Conservation (phyloP, 2,113 vertebrate species). For the Rattus rattus region DNA sequence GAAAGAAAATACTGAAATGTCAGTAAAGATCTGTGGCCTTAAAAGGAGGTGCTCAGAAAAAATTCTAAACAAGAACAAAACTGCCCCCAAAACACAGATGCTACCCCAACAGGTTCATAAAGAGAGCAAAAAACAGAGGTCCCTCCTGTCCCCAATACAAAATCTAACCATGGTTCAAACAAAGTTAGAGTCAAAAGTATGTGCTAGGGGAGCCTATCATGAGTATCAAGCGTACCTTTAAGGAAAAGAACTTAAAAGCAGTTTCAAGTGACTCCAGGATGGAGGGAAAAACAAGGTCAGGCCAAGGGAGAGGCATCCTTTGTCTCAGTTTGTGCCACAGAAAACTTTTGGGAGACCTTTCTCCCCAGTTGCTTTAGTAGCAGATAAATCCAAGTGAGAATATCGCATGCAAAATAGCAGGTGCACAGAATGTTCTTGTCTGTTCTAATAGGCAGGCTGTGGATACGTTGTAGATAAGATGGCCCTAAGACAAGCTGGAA, state of each 20-base stretch:
- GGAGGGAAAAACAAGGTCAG: not conserved
- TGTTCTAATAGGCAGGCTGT: conserved; percentile 23
- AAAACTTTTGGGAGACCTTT: conserved; percentile 34
- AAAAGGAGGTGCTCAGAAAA: not conserved
- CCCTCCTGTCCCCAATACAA: not conserved
- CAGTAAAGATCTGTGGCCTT: not conserved
- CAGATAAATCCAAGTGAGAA: conserved; percentile 27
- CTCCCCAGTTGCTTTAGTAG: conserved; percentile 53
- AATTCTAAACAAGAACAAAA: not conserved
- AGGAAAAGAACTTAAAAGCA: not conserved
- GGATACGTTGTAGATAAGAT: not conserved
- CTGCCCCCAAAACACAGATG: not conserved
- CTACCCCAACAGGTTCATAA: not conserved
- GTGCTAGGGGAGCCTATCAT: not conserved
- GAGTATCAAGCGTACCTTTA: not conserved
- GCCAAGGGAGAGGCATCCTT: not conserved
- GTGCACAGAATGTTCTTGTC: not conserved
- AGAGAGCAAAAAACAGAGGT: not conserved
- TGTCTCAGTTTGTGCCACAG: not conserved
- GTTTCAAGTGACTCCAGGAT: not conserved
- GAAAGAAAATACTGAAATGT: not conserved
- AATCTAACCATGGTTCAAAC: not conserved
- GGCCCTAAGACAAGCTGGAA: not conserved
- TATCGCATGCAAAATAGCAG: not conserved
- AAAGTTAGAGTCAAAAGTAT: not conserved